These are phyloP conservation scores for Irena cyanogastra DNA, from an alignment of 2,113 vertebrate species.

Conservation along the genomic window DNA sequence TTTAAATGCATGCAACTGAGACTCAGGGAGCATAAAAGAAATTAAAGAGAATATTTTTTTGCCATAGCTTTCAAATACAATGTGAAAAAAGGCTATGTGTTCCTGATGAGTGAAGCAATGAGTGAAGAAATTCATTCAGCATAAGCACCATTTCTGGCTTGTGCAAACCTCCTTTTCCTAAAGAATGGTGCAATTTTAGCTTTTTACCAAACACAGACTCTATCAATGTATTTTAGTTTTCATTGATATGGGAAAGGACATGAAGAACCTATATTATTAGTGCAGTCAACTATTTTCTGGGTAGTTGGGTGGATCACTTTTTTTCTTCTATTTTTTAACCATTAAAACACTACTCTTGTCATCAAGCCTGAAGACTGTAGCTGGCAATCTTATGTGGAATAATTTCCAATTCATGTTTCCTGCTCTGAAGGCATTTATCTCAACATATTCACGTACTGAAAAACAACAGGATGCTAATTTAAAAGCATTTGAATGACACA, in stretches of 20 bases:
- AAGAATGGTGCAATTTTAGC: neutral
- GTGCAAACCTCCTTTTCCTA: neutral
- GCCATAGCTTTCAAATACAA: neutral
- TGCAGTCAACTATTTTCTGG: neutral
- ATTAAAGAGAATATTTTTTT: neutral
- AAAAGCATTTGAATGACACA: neutral
- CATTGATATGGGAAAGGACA: neutral
- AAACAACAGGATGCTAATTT: neutral
- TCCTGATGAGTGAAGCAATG: neutral
- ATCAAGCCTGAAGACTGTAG: neutral
- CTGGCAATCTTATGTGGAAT: neutral
- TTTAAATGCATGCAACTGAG: neutral
- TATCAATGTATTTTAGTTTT: neutral
- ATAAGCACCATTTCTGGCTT: neutral
- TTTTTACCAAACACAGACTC: neutral
- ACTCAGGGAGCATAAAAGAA: neutral
- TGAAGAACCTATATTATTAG: neutral
- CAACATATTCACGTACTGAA: neutral
- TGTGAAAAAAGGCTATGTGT: neutral
- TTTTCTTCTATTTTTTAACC: too few species aligned
- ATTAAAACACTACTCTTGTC: neutral
- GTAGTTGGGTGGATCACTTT: neutral
- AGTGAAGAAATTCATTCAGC: rapidly evolving
- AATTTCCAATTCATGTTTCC: neutral
- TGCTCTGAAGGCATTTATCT: neutral